Evolutionary conservation across 2,797 vertebrate species (phyloP).

Genomic region (Adrianichthys oophorus): DNA sequence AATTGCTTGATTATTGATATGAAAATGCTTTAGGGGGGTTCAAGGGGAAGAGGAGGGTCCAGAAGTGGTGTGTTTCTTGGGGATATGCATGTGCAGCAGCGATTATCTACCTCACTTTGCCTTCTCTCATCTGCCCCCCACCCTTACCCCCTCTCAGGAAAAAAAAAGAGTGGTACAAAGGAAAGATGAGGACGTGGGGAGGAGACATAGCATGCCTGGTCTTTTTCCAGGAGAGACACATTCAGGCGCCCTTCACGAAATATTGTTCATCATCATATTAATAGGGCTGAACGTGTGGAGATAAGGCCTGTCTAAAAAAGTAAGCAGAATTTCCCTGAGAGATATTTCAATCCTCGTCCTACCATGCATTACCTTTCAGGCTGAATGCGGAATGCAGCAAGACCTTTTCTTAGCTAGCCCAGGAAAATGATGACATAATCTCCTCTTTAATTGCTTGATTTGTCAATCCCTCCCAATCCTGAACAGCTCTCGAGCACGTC

Average conservation of each 20-base stretch:
- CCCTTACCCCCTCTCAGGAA: constrained; percentile 59
- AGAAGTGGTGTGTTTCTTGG: constrained; percentile 37
- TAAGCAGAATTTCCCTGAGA: constrained; percentile 77
- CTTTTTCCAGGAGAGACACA: constrained; percentile 78
- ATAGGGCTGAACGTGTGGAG: constrained; percentile 85
- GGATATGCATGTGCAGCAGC: constrained; percentile 43
- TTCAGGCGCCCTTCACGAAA: constrained; percentile 85
- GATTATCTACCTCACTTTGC: constrained; percentile 68
- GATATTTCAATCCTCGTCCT: constrained; percentile 77
- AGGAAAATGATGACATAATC: constrained; percentile 81
- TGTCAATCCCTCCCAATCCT: constrained; percentile 64
- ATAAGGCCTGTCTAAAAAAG: constrained; percentile 79
- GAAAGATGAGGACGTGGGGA: constrained; percentile 79
- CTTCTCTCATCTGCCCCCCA: constrained; percentile 77
- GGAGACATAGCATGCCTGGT: constrained; percentile 69
- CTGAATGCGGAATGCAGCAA: constrained; percentile 72
- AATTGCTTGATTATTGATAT: constrained; percentile 99
- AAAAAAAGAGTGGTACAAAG: constrained; percentile 83
- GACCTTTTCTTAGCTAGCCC: constrained; percentile 63
- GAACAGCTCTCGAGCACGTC: constrained; percentile 18
- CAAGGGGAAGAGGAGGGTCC: constrained; percentile 37
- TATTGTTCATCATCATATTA: constrained; percentile 89
- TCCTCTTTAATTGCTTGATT: constrained; percentile 77
- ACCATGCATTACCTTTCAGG: constrained; percentile 56
- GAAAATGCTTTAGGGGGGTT: constrained; percentile 87